These are phyloP conservation scores for Australoheros scitulus DNA, from an alignment of 2,113 vertebrate genomes.

Conservation along the genomic window DNA sequence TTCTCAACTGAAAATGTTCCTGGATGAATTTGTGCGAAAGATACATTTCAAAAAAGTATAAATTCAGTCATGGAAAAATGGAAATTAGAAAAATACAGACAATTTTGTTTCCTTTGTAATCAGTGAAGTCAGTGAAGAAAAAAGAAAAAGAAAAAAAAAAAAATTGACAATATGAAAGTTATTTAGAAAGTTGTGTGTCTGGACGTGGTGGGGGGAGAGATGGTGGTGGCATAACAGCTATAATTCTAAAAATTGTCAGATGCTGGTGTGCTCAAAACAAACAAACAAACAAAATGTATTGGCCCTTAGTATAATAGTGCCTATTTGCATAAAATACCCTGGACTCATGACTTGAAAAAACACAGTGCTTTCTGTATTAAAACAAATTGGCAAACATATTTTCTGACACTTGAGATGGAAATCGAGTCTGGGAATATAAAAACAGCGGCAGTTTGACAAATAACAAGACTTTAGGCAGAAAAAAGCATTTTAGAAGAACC, in stretches of 20 bases:
- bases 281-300: background rate
- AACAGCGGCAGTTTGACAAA: background rate
- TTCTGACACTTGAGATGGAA: background rate
- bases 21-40: background rate
- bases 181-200: background rate
- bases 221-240: background rate
- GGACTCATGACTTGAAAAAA: background rate
- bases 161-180: background rate
- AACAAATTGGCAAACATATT: background rate
- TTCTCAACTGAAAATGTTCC: slow-evolving; percentile 27
- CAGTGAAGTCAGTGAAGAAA: background rate
- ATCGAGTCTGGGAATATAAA: background rate
- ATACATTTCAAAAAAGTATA: fast-evolving
- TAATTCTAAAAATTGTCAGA: background rate
- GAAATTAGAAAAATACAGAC: background rate
- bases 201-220: too few relatives aligned
- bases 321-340: background rate
- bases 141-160: background rate
- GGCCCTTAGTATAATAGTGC: background rate
- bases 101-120: background rate
- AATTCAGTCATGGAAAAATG: background rate
- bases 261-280: background rate
- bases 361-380: background rate
- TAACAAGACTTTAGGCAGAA: background rate
- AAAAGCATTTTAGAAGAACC: background rate